These are phyloP conservation scores for Enteromius trimaculatus DNA, from an alignment of 2,797 vertebrate genomes.

Conservation along the genomic window DNA sequence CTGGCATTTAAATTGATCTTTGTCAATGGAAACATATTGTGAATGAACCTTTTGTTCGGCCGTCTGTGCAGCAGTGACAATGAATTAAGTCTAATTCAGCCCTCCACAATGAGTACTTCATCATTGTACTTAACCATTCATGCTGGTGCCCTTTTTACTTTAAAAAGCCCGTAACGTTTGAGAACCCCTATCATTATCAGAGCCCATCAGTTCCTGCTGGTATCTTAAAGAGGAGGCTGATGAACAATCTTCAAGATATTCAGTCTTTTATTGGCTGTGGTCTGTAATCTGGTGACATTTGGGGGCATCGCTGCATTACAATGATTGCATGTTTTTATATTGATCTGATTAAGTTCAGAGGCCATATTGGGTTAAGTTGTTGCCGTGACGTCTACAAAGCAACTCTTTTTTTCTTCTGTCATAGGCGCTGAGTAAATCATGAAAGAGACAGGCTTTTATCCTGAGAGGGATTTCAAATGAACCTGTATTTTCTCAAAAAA, in stretches of 20 bases:
- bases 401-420: background rate
- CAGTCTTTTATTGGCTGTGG: background rate
- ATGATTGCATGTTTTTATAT: conserved; percentile 3
- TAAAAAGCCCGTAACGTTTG: background rate
- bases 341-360: background rate
- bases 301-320: background rate
- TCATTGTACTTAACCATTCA: background rate
- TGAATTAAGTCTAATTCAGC: background rate
- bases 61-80: background rate
- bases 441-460: conserved; percentile 11
- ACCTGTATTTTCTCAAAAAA: conserved; percentile 10
- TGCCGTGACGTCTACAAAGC: background rate
- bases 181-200: conserved; percentile 3
- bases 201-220: conserved; percentile 29
- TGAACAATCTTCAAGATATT: background rate
- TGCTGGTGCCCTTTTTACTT: background rate
- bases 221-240: conserved; percentile 1
- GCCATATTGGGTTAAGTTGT: background rate
- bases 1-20: background rate
- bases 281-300: conserved; percentile 15
- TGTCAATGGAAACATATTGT: background rate
- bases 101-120: background rate
- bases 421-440: background rate
- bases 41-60: too few species aligned
- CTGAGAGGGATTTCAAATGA: conserved; percentile 10